These are phyloP conservation scores for Caenorhabditis japonica DNA, from an alignment of 2,888 invertebrate genomes.

Conservation along the genomic window DNA sequence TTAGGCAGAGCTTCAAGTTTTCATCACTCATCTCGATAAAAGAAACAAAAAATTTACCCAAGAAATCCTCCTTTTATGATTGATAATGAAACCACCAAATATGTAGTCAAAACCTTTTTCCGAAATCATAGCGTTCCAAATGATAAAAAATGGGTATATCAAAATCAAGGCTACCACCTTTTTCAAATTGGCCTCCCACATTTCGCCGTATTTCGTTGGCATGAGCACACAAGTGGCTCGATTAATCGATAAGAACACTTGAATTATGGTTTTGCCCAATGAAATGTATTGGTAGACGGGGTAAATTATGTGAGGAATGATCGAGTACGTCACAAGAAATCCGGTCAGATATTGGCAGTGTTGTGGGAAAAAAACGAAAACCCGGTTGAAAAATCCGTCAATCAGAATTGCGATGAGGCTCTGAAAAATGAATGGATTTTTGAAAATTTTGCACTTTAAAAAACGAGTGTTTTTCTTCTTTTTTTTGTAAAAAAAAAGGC, in stretches of 20 bases:
- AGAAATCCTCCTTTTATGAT: neutral
- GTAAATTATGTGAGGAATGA: conserved; percentile 15
- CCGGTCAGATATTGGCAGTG: neutral
- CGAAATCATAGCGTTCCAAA: neutral
- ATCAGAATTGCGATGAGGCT: conserved; percentile 17
- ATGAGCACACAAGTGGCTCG: conserved; percentile 16
- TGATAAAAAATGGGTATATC: neutral
- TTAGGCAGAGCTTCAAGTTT: too few species aligned
- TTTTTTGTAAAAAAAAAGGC: neutral
- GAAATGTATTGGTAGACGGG: conserved; percentile 4
- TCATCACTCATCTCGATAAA: too few species aligned
- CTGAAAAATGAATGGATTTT: conserved; percentile 10
- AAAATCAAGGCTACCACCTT: neutral
- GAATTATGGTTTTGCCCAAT: conserved; percentile 13
- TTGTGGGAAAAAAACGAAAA: conserved; percentile 31
- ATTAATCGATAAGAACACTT: conserved; percentile 17
- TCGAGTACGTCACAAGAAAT: neutral
- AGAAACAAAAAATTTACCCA: neutral
- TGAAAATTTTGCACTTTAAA: neutral
- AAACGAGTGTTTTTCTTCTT: neutral
- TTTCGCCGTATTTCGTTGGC: conserved; percentile 5
- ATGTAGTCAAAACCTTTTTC: too few species aligned
- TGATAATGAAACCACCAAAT: neutral
- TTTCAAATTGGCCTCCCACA: neutral
- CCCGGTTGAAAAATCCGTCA: conserved; percentile 14